Percentiles rank a stretch among this genome's conserved stretches.
phyloP scores from a whole-genome alignment of 2,797 vertebrate genomes.

The Melanotaenia nigrans region DNA sequence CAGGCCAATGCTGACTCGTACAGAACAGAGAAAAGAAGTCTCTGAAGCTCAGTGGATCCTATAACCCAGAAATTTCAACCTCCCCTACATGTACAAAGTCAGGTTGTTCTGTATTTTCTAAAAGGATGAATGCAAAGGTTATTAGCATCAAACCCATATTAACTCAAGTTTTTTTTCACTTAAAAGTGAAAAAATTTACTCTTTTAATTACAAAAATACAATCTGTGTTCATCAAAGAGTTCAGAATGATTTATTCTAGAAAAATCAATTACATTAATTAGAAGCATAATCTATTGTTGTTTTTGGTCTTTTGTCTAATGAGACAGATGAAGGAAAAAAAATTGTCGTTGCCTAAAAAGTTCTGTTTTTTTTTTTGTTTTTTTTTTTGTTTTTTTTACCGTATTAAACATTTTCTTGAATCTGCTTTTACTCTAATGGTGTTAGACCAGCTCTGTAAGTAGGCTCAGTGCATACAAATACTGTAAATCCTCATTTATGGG shows the following conservation, averaged over 20 bases:
- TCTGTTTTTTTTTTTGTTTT: not conserved
- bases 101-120: constrained; percentile 15
- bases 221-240: not conserved
- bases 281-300: not conserved
- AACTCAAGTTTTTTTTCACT: not conserved
- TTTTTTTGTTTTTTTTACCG: not conserved
- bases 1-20: constrained; percentile 78
- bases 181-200: not conserved
- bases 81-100: constrained; percentile 31
- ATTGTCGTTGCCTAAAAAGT: not conserved
- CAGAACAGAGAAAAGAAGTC: constrained; percentile 62
- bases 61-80: constrained; percentile 63
- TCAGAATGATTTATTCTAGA: not conserved
- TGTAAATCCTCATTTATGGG: not conserved
- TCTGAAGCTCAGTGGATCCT: constrained; percentile 57
- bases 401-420: too few species aligned
- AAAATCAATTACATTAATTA: not conserved
- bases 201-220: not conserved
- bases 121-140: not conserved
- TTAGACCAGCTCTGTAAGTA: too few species aligned
- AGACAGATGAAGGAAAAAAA: not conserved
- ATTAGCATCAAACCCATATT: not conserved
- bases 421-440: too few species aligned
- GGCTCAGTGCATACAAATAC: too few species aligned
- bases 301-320: not conserved